Base-by-base conservation (phyloP, 1,140 invertebrate species). In the Listronotus oregonensis region DNA sequence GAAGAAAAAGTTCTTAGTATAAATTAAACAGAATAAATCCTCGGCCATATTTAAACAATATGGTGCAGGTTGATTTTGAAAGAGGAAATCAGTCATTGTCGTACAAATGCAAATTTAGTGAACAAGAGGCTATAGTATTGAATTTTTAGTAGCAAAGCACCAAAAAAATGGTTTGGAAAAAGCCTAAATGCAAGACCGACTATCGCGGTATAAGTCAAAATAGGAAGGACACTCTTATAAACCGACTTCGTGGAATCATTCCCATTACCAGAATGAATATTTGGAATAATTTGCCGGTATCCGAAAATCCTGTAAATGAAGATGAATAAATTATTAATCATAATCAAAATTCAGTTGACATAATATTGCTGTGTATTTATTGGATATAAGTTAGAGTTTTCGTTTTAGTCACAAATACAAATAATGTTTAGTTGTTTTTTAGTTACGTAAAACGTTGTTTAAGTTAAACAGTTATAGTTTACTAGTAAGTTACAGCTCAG, bases 1-100 rank as follows among this genome's bases (percentile, higher is more conserved):
- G 39, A 40, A 40, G 39, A 40, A 40, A 40, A 40, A 40, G 39
- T 40, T 40, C 39, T 40, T 7, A 40, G n/a, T 40, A 40, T 42
- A 42, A 42, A 42, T 42, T 42, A 42, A 42, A 6, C 40, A 42
- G 40, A 42, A 42, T 42, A 42, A 42, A 42, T 42, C 40, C 40
- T 42, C 40, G 40, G 40, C 40, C 40, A 42, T 42, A 42, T 14
- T 11, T 42, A 42, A 42, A 14, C 14, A 14, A 42, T 42, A 42
- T 42, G 40, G 40, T 42, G 40, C 2, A 42, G 40, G 40, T 42
- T 42, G 14, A 42, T 42, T 42, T 42, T 42, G 7, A 42, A 42
- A 42, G 14, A 14, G 40, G 40, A 42, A 42, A 42, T 11, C 40
- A 42, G 40, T 42, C 40, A 42, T 42, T 42, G 21, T 27, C 21